Evolutionary conservation across 2,113 vertebrate genomes (phyloP).

Genomic region (Climacteris rufus): DNA sequence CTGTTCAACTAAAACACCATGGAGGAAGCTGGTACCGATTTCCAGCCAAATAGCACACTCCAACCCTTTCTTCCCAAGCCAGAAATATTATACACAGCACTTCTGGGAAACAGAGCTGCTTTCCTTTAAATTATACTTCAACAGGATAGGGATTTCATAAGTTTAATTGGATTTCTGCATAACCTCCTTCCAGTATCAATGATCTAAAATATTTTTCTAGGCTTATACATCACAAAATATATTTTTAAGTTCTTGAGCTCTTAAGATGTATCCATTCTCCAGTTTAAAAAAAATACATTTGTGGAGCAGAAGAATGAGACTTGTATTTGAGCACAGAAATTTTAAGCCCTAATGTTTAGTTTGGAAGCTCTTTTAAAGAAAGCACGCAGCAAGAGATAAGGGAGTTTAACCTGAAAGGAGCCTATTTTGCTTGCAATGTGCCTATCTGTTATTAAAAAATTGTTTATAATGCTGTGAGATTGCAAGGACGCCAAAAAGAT

Average conservation of each 20-base stretch:
- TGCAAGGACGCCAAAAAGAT: neutral
- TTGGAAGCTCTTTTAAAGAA: constrained; percentile 50
- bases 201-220: constrained; percentile 77
- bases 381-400: constrained; percentile 43
- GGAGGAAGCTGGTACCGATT: constrained; percentile 79
- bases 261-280: constrained; percentile 58
- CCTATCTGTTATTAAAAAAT: neutral
- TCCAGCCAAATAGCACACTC: constrained; percentile 72
- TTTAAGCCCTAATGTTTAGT: constrained; percentile 32
- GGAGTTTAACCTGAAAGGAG: neutral
- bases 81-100: constrained; percentile 79
- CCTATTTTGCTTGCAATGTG: neutral
- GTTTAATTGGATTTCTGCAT: constrained; percentile 79
- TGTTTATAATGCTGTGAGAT: neutral
- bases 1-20: constrained; percentile 76
- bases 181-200: constrained; percentile 72
- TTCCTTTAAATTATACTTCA: constrained; percentile 81
- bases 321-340: constrained; percentile 30
- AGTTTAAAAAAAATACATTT: constrained; percentile 23
- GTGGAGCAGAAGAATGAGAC: constrained; percentile 41
- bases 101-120: constrained; percentile 81
- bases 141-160: constrained; percentile 74
- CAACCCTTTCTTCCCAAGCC: constrained; percentile 75
- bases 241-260: constrained; percentile 66
- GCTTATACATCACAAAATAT: constrained; percentile 39